Conservation (phyloP, 2,797 vertebrate species). For the Neostethus bicornis region DNA sequence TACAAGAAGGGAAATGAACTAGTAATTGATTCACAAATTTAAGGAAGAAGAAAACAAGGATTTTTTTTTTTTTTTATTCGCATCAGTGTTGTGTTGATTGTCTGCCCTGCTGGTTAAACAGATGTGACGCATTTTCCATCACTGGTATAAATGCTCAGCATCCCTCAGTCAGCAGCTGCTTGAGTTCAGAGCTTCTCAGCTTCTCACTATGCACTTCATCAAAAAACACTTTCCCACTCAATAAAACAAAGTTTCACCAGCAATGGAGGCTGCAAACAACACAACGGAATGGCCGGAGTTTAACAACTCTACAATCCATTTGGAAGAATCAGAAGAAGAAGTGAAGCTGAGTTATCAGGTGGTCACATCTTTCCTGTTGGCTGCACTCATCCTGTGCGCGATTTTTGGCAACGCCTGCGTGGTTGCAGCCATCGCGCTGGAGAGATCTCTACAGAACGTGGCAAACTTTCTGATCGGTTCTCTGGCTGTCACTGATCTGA, state of each 20-base stretch:
- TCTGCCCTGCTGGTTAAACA: too few relatives aligned
- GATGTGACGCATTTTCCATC: slow-evolving; percentile 76
- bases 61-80: too few relatives aligned
- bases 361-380: slow-evolving; percentile 85
- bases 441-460: slow-evolving; percentile 92
- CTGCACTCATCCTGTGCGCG: slow-evolving; percentile 90
- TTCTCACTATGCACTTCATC: slow-evolving; percentile 48
- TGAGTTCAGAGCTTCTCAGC: slow-evolving; percentile 34
- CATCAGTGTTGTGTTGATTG: too few relatives aligned
- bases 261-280: slow-evolving; percentile 75
- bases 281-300: slow-evolving; percentile 61
- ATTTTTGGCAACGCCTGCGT: slow-evolving; percentile 87
- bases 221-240: slow-evolving; percentile 34
- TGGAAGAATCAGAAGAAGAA: slow-evolving; percentile 45
- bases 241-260: slow-evolving; percentile 22
- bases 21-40: too few relatives aligned
- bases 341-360: slow-evolving; percentile 81
- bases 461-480: slow-evolving; percentile 97
- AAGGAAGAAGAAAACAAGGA: too few relatives aligned
- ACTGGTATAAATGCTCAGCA: slow-evolving; percentile 70
- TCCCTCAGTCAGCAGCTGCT: slow-evolving; percentile 58
- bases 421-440: slow-evolving; percentile 92
- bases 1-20: too few relatives aligned
- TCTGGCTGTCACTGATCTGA: slow-evolving; percentile 94
- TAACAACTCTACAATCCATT: slow-evolving; percentile 46